Base-by-base conservation (phyloP, 2,888 invertebrate genomes). In the Cordilura impudica region DNA sequence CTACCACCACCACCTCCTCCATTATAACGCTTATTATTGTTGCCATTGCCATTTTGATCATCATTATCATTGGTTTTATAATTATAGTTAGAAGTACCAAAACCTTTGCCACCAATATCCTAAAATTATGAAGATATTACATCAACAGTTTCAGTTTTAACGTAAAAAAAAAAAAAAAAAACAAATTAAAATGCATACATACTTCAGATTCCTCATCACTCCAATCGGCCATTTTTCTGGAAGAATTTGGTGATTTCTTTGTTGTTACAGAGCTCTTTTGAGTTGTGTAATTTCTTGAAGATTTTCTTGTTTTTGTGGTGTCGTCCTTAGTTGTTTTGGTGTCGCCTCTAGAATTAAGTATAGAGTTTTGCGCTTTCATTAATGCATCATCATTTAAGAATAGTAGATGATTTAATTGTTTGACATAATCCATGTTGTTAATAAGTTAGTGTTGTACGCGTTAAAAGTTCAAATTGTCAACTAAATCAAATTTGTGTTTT, bases 161-260 rank as follows among this genome's bases (percentile, higher is more conserved):
- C n/a, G n/a, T n/a, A n/a, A n/a, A n/a, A n/a, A n/a, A n/a, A n/a
- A n/a, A n/a, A n/a, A n/a, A n/a, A n/a, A n/a, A n/a, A n/a, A n/a
- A n/a, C n/a, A n/a, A n/a, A n/a, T n/a, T n/a, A n/a, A n/a, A n/a
- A n/a, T n/a, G n/a, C n/a, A n/a, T 14, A 66, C 79, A 78, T 75
- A 78, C 82, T 54, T 77, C 78, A 49, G 61, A 53, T 14, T 82
- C 79, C 12, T 83, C 83, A 14, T 84, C 83, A 1, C 76, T 85
- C 86, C 85, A 87, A 45, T 87, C 86, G 0, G 86, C 84, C 87
- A 87, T 87, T 35, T 56, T 83, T 14, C 45, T 60, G 23, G 71
- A 26, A n/a, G n/a, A n/a, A n/a, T n/a, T n/a, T n/a, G n/a, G n/a
- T 65, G 54, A 26, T 14, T 49, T 21, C 51, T 21, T 71, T 43